Evolutionary conservation across 2,888 invertebrate genomes (phyloP).

Genomic region (Drosophila rubida): DNA sequence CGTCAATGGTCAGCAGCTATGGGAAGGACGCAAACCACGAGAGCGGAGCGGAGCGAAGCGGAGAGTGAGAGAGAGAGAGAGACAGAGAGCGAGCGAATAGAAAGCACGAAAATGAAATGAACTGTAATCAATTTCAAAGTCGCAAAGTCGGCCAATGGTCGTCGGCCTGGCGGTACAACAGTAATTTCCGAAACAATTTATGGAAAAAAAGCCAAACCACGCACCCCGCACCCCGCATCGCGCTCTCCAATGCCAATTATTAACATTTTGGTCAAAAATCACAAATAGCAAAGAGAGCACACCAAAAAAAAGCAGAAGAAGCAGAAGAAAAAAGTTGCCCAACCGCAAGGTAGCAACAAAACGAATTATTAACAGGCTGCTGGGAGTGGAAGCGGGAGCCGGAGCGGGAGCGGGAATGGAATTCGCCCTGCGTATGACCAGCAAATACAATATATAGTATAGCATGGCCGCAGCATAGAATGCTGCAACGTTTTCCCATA

Average conservation of each 20-base stretch:
- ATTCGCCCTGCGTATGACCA: background rate
- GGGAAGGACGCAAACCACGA: background rate
- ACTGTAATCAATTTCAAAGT: constrained; percentile 73
- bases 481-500: constrained; percentile 43
- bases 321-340: constrained; percentile 25
- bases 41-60: background rate
- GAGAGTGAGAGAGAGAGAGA: background rate
- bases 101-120: constrained; percentile 69
- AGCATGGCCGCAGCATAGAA: background rate
- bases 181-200: constrained; percentile 74
- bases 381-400: background rate
- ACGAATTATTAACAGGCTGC: constrained; percentile 55
- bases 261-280: constrained; percentile 59
- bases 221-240: background rate
- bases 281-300: constrained; percentile 16
- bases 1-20: constrained; percentile 22
- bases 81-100: constrained; percentile 23
- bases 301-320: too few relatives aligned
- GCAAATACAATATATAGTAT: background rate
- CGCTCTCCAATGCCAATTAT: constrained; percentile 69
- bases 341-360: constrained; percentile 64
- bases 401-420: background rate
- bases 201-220: constrained; percentile 22
- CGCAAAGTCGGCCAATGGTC: constrained; percentile 39
- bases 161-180: constrained; percentile 35